Percentiles rank a stretch among this genome's conserved stretches.
Conservation (phyloP, 2,797 vertebrate species). For the Taeniopygia guttata region DNA sequence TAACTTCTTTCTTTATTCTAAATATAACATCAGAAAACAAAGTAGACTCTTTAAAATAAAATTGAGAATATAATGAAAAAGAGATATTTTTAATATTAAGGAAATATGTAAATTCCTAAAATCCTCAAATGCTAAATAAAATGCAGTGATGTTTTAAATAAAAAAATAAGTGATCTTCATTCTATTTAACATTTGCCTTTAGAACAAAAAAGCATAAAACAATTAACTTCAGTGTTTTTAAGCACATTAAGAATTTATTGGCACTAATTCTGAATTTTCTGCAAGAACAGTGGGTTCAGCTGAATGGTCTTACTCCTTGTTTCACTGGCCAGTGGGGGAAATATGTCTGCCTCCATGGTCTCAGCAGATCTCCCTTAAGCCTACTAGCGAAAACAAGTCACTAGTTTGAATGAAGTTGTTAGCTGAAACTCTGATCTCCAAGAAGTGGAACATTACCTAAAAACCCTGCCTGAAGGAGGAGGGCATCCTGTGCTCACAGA, state of each 20-base stretch:
- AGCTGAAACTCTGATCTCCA: background rate
- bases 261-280: background rate
- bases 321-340: background rate
- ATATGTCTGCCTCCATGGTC: background rate
- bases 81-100: background rate
- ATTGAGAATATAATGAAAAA: background rate
- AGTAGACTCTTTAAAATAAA: background rate
- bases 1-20: conserved; percentile 6
- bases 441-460: background rate
- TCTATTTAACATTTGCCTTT: background rate
- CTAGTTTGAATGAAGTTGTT: background rate
- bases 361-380: background rate
- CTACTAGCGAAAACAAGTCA: background rate
- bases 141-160: background rate
- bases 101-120: background rate
- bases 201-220: background rate
- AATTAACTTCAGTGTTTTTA: background rate
- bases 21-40: conserved; percentile 3
- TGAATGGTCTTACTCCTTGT: background rate
- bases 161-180: background rate
- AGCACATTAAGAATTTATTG: background rate
- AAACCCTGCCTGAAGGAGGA: background rate
- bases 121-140: background rate
- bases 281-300: background rate
- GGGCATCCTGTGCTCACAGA: accelerated